Percentiles rank a stretch among this genome's conserved stretches.
Conservation (phyloP, 2,797 vertebrate species). For the Spea hammondii region DNA sequence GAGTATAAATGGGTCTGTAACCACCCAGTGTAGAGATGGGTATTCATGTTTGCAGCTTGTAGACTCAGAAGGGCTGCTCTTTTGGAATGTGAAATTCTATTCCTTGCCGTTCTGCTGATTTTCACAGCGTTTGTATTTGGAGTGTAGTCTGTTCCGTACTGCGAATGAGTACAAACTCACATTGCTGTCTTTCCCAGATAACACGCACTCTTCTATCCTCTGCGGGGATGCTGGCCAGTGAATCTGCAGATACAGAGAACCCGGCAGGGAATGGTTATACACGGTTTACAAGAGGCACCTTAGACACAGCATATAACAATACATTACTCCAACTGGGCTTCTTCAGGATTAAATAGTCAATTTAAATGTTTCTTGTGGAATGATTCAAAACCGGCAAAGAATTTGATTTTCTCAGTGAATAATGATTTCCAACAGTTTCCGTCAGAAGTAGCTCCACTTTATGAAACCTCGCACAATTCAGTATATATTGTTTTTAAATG, state of each 20-base stretch:
- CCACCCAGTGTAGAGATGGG: no score
- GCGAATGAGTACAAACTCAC: slow-evolving; percentile 72
- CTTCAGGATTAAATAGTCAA: not conserved
- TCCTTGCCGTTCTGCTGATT: not conserved
- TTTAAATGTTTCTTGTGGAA: not conserved
- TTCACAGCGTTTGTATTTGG: not conserved
- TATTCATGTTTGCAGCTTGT: no score
- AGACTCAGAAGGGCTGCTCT: not conserved
- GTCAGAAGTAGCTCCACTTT: not conserved
- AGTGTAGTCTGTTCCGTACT: not conserved
- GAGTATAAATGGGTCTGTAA: no score
- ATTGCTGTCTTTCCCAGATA: slow-evolving; percentile 94
- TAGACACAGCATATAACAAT: not conserved
- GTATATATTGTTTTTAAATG: not conserved
- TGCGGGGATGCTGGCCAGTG: slow-evolving; percentile 92
- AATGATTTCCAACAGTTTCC: not conserved
- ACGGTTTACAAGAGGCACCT: not conserved
- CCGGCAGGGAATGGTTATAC: not conserved
- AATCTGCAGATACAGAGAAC: slow-evolving; percentile 73
- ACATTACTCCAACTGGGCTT: not conserved
- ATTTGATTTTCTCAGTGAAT: not conserved
- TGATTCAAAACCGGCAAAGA: not conserved
- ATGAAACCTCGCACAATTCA: not conserved
- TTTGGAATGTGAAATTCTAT: not conserved
- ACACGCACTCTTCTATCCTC: slow-evolving; percentile 91